Evolutionary conservation across 2,797 vertebrate genomes (phyloP).

Genomic region (Philypnodon macrostomus): DNA sequence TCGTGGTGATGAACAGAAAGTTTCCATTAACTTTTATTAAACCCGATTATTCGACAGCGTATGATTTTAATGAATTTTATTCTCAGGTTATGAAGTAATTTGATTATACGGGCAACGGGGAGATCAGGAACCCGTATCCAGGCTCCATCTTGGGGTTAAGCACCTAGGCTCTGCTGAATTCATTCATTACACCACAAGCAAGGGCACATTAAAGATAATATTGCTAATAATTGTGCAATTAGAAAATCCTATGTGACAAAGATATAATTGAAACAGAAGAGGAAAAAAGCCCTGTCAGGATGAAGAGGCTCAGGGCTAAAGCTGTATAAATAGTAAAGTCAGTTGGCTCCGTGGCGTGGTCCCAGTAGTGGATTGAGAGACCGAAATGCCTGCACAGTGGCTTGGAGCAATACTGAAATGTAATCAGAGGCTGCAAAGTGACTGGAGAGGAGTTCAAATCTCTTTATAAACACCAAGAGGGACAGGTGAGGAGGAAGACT

Average conservation of each 20-base stretch:
- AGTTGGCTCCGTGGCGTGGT: conserved; percentile 10
- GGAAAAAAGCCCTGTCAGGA: conserved; percentile 31
- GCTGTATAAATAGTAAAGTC: conserved; percentile 34
- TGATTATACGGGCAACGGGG: conserved; percentile 63
- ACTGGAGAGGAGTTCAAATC: conserved; percentile 11
- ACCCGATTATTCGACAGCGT: conserved; percentile 53
- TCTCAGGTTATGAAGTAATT: conserved; percentile 71
- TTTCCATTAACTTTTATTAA: conserved; percentile 72
- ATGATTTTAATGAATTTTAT: conserved; percentile 71
- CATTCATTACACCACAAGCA: conserved; percentile 60
- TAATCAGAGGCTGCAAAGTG: conserved; percentile 27
- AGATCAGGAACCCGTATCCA: conserved; percentile 57
- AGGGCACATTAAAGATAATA: conserved; percentile 65
- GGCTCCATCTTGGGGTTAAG: conserved; percentile 61
- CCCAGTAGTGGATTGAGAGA: conserved; percentile 15
- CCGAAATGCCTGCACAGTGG: background rate
- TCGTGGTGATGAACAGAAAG: conserved; percentile 57
- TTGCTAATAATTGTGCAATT: conserved; percentile 71
- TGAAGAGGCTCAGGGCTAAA: conserved; percentile 30
- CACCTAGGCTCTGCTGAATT: conserved; percentile 61
- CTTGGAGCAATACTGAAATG: conserved; percentile 26
- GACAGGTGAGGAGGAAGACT: background rate
- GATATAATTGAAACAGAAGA: conserved; percentile 54
- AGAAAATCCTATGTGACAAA: conserved; percentile 62
- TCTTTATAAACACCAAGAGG: conserved; percentile 5